Base-by-base conservation (phyloP, 2,888 invertebrate genomes). In the Dolichomitus sp. region DNA sequence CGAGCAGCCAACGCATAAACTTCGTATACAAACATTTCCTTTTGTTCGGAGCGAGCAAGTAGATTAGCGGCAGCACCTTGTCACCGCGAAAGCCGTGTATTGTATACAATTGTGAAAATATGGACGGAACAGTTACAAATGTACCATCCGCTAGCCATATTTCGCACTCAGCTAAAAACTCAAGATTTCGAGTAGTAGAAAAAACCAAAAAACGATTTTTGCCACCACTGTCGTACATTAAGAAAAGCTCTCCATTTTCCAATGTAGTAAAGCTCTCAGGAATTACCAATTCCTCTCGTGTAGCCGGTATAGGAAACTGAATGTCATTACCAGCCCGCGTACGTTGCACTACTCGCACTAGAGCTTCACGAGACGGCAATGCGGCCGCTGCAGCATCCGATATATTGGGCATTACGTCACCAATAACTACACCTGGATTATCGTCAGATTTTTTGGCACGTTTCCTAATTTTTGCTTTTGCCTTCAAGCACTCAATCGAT, bases 21-120 rank as follows among this genome's bases (percentile, higher is more conserved):
- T n/a, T 66, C 33, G 48, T 66, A 66, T 75, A 66, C 75, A 75
- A 37, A 75, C 23, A 57, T 30, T 75, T 52, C 4, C 48, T 66
- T 57, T 75, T 75, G 17, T 66, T 66, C 30, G 57, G 75, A 75
- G 75, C 66, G 54, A 75, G 75, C 66, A 59, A 37, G 42, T 75
- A 66, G 45, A 75, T 59, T 1, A 66, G n/a, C n/a, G 66, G 66
- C 45, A 75, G 12, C n/a, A 75, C 75, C 19, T 66, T 75, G 40
- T 65, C 66, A 37, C 27, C 75, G 48, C 45, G 54, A 48, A 66
- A 52, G 75, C 66, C 57, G 59, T 42, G 65, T 27, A 72, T 66
- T 2, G 57, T 37, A 27, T 33, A 66, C 14, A 50, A 52, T 30
- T 66, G 48, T 17, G n/a, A 4, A 27, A 66, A 66, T 2, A 19